Base-by-base conservation (phyloP, 2,797 vertebrate genomes). In the Arctocebus calabarensis region DNA sequence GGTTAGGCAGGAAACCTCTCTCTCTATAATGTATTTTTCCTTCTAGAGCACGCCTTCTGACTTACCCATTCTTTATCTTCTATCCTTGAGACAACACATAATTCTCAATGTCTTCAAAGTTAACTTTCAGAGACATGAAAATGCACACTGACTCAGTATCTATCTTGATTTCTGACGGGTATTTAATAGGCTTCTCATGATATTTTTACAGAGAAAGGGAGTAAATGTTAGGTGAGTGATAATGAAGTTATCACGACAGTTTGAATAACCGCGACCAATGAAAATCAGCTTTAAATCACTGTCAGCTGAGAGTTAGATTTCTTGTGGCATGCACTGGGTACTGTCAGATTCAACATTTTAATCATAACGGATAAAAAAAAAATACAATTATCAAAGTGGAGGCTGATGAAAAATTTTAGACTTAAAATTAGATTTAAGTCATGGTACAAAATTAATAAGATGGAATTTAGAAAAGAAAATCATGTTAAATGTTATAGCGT, bases 361-460 rank as follows among this genome's bases (percentile, higher is more conserved):
- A 88, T 75, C 73, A 77, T 91, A 27, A 61, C 29, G 25, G 32
- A 37, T 57, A 48, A 91, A 93, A 75, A 68, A 75, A 88, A 96
- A 34, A 22, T 48, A 75, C 5, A 70, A 3, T 77, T 77, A 84
- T n/a, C 23, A 79, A 87, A 88, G 20, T 23, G 82, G 25, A 84
- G 59, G 23, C 16, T 73, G 29, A 43, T 64, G 23, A 82, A 78
- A 94, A 93, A 61, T 37, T 61, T 45, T 66, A 43, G 8, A 77
- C 27, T 79, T 82, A 66, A 89, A 94, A 68, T 84, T 57, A 79
- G 27, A 66, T 66, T 87, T 62, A 37, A 82, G 62, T 62, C 34
- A 12, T 5, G 2, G 11, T 43, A 29, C 45, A 79, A 91, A 91
- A 91, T 52, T 17, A 71, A n/a, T 29, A 73, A n/a, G n/a, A 14